Evolutionary conservation across 2,797 vertebrate species (phyloP), one percentile per base, ranked within the genome.

Genomic region (Chaunax sp.): DNA sequence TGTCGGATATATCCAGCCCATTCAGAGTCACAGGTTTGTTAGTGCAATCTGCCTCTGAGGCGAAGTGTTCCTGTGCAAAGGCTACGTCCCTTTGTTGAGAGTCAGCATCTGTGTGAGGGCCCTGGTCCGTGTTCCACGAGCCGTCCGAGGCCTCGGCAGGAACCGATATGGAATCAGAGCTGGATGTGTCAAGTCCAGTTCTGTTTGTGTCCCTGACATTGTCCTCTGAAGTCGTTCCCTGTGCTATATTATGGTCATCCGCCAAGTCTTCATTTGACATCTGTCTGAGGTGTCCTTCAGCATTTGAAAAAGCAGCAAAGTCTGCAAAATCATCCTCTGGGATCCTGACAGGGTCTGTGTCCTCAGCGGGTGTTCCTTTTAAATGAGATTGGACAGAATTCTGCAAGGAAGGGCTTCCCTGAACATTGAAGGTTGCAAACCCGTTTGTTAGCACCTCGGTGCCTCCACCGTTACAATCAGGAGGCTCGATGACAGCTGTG

Each of bases 361-460:
- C 89, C 77, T 94, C 93, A 2, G 84, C 70, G 60, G 78, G 79
- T 15, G 38, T 26, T 64, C 66, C 88, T 70, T 72, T 84, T 46
- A 68, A 37, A 61, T 69, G 75, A 41, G 63, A 72, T 53, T 75
- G 86, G 68, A 83, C 84, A 75, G 80, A 83, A 26, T 62, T 72
- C 50, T 68, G 86, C 1, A 62, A 75, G 20, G 94, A 90, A 72
- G 94, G 93, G 83, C 87, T 95, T 84, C 74, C 87, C 84, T 89
- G 85, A 89, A 87, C 62, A 38, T 95, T 94, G 1, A 80, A 84
- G 20, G 83, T 86, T 11, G 89, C 84, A 90, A 97, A 97, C 64
- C 97, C 98, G 0, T 99, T 99, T 6, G 95, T 98, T 30, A 98
- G 93, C 89, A 94, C 92, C 86, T 95, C 94, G n/a, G 87, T 1